Evolutionary conservation across 2,797 vertebrate genomes (phyloP).

Genomic region (Sebastolobus alascanus): DNA sequence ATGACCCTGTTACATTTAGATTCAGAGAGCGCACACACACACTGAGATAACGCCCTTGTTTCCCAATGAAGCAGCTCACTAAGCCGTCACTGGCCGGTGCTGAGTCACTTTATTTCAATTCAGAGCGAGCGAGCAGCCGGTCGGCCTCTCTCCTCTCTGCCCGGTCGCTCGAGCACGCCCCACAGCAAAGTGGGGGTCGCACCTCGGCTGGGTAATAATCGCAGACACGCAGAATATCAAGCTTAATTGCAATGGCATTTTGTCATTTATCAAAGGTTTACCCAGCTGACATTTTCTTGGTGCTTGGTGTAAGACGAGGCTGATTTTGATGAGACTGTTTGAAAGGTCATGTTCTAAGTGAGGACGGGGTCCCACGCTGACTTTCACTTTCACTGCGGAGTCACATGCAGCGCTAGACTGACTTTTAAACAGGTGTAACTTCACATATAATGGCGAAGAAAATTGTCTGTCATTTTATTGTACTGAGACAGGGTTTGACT

Average conservation of each 20-base stretch:
- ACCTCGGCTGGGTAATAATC: constrained; percentile 50
- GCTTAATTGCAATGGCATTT: constrained; percentile 37
- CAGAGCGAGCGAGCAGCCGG: constrained; percentile 12
- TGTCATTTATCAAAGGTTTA: constrained; percentile 66
- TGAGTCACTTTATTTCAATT: constrained; percentile 61
- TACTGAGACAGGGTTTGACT: constrained; percentile 26
- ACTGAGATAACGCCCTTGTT: constrained; percentile 23
- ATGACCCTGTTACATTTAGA: too few species aligned
- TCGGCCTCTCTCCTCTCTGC: constrained; percentile 17
- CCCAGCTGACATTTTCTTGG: constrained; percentile 59
- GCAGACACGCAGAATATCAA: constrained; percentile 35
- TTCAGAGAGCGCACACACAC: neutral
- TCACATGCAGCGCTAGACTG: neutral
- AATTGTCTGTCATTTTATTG: constrained; percentile 22
- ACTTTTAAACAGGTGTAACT: constrained; percentile 5
- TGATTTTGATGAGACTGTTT: constrained; percentile 57
- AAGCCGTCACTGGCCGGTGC: constrained; percentile 24
- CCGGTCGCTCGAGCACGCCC: neutral
- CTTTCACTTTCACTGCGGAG: constrained; percentile 11
- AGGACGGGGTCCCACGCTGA: neutral
- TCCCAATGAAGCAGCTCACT: constrained; percentile 36
- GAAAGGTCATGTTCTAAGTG: constrained; percentile 62
- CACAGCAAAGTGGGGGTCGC: constrained; percentile 34
- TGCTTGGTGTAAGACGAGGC: constrained; percentile 39
- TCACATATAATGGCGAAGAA: neutral